Evolutionary conservation across 2,797 vertebrate genomes (phyloP).

Genomic region (Malacoctenus gilli): DNA sequence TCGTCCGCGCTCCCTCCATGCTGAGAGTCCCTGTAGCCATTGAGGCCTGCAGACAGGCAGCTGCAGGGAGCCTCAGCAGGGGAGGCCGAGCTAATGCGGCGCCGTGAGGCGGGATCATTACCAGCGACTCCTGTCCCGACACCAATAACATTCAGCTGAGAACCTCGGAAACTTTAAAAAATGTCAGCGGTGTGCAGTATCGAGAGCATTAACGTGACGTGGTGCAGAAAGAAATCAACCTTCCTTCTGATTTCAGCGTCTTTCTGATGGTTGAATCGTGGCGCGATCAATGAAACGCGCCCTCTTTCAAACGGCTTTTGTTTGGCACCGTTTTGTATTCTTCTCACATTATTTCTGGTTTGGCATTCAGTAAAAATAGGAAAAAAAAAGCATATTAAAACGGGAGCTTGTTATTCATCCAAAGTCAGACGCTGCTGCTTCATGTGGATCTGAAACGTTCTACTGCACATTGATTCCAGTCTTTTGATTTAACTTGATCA

Average conservation of each 20-base stretch:
- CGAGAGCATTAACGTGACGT: no score
- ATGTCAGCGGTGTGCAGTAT: constrained; percentile 10
- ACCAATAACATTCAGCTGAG: constrained; percentile 19
- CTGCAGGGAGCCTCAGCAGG: constrained; percentile 59
- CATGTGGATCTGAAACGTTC: background rate
- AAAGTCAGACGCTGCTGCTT: constrained; percentile 6
- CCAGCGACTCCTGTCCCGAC: constrained; percentile 10
- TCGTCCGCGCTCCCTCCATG: constrained; percentile 49
- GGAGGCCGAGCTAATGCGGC: constrained; percentile 31
- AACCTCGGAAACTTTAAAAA: constrained; percentile 20
- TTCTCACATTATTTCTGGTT: no score
- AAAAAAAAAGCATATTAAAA: background rate
- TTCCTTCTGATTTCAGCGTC: constrained; percentile 2
- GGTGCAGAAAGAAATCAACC: constrained; percentile 1
- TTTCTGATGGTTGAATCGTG: no score
- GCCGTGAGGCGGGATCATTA: constrained; percentile 26
- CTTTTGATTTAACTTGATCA: constrained; percentile 24
- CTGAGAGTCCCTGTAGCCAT: constrained; percentile 53
- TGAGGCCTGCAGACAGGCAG: constrained; percentile 40
- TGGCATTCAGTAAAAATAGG: no score
- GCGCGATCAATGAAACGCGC: no score
- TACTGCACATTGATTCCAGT: constrained; percentile 4
- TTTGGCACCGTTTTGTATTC: no score
- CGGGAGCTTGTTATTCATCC: constrained; percentile 20
- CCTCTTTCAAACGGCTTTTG: no score